These are phyloP conservation scores for Palloptera scutellata DNA, from an alignment of 2,888 invertebrate genomes.

Conservation along the genomic window DNA sequence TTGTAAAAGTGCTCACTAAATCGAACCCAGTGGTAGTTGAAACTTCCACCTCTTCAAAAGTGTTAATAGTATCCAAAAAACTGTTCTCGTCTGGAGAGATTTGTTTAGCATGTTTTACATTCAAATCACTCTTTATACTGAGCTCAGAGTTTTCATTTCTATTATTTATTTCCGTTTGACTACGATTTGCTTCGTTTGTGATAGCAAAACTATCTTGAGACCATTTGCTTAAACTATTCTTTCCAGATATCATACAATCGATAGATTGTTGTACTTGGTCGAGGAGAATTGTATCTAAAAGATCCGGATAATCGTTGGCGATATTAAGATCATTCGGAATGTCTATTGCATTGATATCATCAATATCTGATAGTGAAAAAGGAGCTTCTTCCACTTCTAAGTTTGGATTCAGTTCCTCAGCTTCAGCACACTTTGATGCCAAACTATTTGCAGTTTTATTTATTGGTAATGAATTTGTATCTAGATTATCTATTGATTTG, in stretches of 20 bases:
- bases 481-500: neutral
- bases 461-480: neutral
- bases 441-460: neutral
- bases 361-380: conserved; percentile 14
- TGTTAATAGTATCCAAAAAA: conserved; percentile 13
- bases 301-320: conserved; percentile 22
- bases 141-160: neutral
- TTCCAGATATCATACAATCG: conserved; percentile 29
- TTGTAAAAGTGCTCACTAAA: conserved; percentile 24
- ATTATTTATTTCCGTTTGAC: neutral
- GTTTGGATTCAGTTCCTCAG: conserved; percentile 17
- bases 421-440: conserved; percentile 5
- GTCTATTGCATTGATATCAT: conserved; percentile 24
- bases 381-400: conserved; percentile 19
- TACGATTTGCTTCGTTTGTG: neutral
- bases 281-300: conserved; percentile 25
- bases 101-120: neutral
- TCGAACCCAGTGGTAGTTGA: conserved; percentile 24
- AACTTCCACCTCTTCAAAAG: conserved; percentile 24
- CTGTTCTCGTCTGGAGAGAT: neutral
- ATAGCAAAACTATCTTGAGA: conserved; percentile 15
- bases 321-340: conserved; percentile 23
- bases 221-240: conserved; percentile 22
- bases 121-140: neutral
- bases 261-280: conserved; percentile 24